A percentile compares a stretch with the other conserved stretches of the same genome.
These are phyloP conservation scores for Xenus cinereus DNA, from an alignment of 2,113 vertebrate species.

Conservation along the genomic window DNA sequence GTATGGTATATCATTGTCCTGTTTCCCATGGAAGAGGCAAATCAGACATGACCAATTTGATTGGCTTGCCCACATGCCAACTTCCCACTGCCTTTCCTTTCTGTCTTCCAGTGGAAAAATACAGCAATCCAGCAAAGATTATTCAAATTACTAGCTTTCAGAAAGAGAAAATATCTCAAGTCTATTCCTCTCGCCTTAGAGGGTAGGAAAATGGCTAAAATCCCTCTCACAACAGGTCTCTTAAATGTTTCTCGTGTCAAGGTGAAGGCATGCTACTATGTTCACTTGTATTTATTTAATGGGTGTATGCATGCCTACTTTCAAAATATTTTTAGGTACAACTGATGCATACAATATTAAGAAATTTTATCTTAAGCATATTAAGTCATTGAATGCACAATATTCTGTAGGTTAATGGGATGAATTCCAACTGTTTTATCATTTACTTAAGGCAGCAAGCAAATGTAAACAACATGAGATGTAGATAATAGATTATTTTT, in stretches of 20 bases:
- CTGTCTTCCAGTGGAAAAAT: not conserved
- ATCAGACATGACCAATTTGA: not conserved
- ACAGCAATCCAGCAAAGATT: not conserved
- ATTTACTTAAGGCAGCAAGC: constrained; percentile 1
- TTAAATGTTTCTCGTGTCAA: not conserved
- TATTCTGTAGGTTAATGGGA: not conserved
- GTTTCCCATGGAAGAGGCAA: not conserved
- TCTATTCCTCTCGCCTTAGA: not conserved
- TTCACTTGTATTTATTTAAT: not conserved
- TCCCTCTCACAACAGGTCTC: not conserved
- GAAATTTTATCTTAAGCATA: not conserved
- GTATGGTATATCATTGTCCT: not conserved
- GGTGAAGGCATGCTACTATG: not conserved
- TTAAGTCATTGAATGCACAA: not conserved
- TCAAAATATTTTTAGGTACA: not conserved
- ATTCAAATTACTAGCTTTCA: not conserved
- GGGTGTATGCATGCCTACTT: not conserved
- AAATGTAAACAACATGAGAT: constrained; percentile 9
- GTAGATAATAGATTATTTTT: constrained; percentile 10
- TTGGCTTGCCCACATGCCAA: not conserved
- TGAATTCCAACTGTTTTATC: not conserved
- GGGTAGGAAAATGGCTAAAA: not conserved
- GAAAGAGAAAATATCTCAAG: not conserved
- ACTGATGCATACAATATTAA: not conserved
- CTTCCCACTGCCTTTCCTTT: not conserved